These are phyloP conservation scores for Heliconius himera DNA, from an alignment of 1,140 invertebrate genomes.

Conservation along the genomic window DNA sequence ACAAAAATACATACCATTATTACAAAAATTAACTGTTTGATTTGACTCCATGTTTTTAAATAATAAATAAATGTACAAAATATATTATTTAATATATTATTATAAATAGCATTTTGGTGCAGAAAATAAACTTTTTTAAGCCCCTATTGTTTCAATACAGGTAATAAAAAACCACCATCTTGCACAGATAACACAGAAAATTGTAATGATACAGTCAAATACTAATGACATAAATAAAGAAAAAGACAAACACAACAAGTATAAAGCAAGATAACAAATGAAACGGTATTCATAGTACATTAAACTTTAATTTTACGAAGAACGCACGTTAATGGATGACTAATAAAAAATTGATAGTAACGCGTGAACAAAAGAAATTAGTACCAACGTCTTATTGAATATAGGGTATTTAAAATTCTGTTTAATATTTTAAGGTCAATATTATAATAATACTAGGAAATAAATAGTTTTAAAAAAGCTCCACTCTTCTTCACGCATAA, in stretches of 20 bases:
- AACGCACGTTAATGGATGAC: background rate
- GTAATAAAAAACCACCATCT: background rate
- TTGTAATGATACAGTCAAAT: background rate
- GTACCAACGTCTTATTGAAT: background rate
- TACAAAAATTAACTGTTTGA: background rate
- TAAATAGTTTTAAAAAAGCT: too few species aligned
- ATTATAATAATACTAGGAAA: too few species aligned
- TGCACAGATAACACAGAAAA: background rate
- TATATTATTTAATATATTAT: too few species aligned
- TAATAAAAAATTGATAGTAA: background rate
- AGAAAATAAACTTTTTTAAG: background rate
- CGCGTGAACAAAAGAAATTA: constrained; percentile 2
- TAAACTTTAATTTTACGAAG: too few species aligned
- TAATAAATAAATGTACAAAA: too few species aligned
- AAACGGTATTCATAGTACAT: background rate
- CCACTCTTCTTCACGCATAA: too few species aligned
- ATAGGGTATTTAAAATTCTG: too few species aligned
- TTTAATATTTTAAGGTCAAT: too few species aligned
- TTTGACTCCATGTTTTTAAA: background rate
- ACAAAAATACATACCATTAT: background rate
- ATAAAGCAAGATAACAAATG: background rate
- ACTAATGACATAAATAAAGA: background rate
- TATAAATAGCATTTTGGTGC: background rate
- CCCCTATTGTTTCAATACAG: background rate
- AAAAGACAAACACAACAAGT: background rate